Percentiles rank a stretch among this genome's conserved stretches.
These are phyloP conservation scores for Todiramphus chloris DNA, from an alignment of 2,113 vertebrate genomes.

Conservation along the genomic window DNA sequence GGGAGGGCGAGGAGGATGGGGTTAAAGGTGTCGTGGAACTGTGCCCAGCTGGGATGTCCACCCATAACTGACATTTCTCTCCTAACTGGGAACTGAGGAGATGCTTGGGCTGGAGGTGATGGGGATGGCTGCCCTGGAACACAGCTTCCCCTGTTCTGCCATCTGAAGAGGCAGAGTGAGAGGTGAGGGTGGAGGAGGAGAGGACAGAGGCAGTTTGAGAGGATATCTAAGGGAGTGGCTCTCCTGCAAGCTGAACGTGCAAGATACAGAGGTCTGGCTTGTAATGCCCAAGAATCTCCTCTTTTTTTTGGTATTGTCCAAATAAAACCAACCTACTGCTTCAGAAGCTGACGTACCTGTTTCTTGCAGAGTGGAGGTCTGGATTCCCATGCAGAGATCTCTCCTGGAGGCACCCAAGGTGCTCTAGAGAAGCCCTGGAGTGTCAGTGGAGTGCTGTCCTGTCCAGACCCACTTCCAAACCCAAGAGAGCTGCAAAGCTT, in stretches of 20 bases:
- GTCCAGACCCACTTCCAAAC: neutral
- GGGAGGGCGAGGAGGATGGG: neutral
- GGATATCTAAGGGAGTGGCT: neutral
- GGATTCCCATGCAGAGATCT: neutral
- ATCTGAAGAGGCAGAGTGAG: neutral
- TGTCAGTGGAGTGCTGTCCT: neutral
- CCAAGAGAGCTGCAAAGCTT: neutral
- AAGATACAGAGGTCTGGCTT: neutral
- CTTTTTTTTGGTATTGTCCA: neutral
- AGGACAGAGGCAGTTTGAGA: fast-evolving
- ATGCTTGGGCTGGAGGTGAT: neutral
- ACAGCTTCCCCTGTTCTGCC: neutral
- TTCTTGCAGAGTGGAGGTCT: neutral
- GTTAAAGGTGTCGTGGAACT: fast-evolving
- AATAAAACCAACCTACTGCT: neutral
- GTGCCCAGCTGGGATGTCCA: neutral
- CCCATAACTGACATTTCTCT: neutral
- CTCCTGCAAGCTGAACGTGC: neutral
- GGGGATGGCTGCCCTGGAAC: neutral
- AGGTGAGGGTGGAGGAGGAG: neutral
- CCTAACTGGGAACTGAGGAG: neutral
- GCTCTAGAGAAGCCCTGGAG: neutral
- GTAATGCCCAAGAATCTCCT: neutral
- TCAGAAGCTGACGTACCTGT: neutral
- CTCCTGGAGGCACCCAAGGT: neutral